Evolutionary conservation across 2,113 vertebrate species (phyloP).

Genomic region (Epinephelus lanceolatus): DNA sequence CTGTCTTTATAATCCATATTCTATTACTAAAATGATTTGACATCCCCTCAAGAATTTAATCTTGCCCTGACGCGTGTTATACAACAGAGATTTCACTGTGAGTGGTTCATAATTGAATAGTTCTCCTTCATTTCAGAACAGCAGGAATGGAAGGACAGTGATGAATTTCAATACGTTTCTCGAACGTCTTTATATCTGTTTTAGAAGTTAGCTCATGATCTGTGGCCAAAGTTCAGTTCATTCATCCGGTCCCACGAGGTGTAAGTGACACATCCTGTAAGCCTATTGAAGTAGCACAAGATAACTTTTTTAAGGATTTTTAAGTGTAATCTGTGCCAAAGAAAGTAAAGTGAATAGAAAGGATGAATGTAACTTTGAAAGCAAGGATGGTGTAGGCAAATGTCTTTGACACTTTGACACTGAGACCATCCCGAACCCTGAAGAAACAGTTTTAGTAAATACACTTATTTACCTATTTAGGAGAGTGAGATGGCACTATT

Average conservation of each 20-base stretch:
- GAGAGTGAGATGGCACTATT: not conserved
- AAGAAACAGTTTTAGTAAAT: not conserved
- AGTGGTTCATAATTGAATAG: not conserved
- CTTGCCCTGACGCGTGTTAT: not conserved
- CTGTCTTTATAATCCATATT: not conserved
- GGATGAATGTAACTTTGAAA: not conserved
- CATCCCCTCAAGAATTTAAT: not conserved
- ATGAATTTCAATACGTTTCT: slow-evolving; percentile 29
- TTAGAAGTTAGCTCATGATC: slow-evolving; percentile 4
- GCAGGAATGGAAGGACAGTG: slow-evolving; percentile 7
- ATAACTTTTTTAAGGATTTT: not conserved
- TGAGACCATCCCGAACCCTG: no score
- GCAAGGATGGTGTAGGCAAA: no score
- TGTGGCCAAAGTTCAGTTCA: slow-evolving; percentile 15
- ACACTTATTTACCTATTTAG: not conserved
- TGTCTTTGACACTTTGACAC: not conserved
- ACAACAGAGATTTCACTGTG: slow-evolving; percentile 6
- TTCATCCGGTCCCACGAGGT: not conserved
- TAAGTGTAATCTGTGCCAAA: not conserved
- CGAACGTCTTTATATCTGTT: slow-evolving; percentile 11
- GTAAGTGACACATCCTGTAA: slow-evolving; percentile 3
- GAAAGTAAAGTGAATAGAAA: not conserved
- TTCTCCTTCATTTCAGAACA: slow-evolving; percentile 16
- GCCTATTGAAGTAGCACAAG: not conserved
- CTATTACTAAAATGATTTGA: not conserved